Base-by-base conservation (phyloP, 2,888 invertebrate genomes). In the Dolichopus griseipennis region DNA sequence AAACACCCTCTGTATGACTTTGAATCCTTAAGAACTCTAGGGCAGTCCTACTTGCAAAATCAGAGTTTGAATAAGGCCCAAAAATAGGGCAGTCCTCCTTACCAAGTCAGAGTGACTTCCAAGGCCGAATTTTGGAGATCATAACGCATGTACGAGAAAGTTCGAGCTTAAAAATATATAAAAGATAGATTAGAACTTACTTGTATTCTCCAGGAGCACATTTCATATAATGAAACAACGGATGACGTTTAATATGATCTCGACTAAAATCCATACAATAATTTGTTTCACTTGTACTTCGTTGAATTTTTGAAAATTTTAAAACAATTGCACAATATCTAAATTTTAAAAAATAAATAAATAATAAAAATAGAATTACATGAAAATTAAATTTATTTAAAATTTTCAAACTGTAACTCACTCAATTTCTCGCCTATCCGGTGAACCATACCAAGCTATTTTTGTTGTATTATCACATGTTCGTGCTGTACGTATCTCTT, bases 401-500 rank as follows among this genome's bases (percentile, higher is more conserved):
- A 27, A 27, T 4, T 5, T 27, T 27, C 52, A 52, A 52, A 52
- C 52, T 12, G 3, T 5, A 52, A 52, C 73, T 74, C 73, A 81
- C 82, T 79, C 78, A 68, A 80, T 72, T 68, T 79, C 76, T 33
- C 82, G 77, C 33, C 78, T 76, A 71, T 83, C 84, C 1, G 84
- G 83, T 1, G 85, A 82, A 6, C 85, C 82, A 69, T 84, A 78
- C 87, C 87, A 87, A 33, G 85, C 85, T 20, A 87, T 81, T 20
- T 83, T 84, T n/a, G 84, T 82, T n/a, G 84, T 82, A 37, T 78
- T 75, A 66, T 83, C 80, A 73, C 87, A 87, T 21, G 76, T 78
- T 68, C 82, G 74, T 62, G 83, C 75, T 5, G 84, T 81, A 64
- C 79, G 77, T 69, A 84, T 84, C 74, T 86, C 85, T 68, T 83